phyloP scores from a whole-genome alignment of 2,797 vertebrate genomes.

The Liparis tanakae region DNA sequence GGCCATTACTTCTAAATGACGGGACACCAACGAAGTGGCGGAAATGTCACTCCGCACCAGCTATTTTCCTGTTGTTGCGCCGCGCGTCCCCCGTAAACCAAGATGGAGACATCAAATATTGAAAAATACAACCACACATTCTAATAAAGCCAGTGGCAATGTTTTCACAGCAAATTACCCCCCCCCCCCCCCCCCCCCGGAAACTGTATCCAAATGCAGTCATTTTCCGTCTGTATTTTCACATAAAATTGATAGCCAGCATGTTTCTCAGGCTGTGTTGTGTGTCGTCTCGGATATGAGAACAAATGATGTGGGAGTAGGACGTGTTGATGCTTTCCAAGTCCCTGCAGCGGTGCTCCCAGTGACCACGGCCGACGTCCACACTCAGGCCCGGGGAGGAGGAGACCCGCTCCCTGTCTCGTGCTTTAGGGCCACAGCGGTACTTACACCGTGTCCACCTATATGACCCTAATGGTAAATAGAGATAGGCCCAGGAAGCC shows the following conservation, averaged over 20 bases:
- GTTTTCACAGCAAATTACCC: conserved; percentile 69
- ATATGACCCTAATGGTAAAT: conserved; percentile 61
- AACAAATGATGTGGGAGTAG: conserved; percentile 48
- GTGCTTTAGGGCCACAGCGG: conserved; percentile 51
- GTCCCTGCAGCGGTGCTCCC: conserved; percentile 39
- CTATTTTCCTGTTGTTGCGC: conserved; percentile 75
- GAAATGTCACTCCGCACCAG: conserved; percentile 69
- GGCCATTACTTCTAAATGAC: conserved; percentile 86
- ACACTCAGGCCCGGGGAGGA: conserved; percentile 44
- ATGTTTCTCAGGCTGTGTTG: conserved; percentile 55
- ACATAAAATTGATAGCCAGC: conserved; percentile 68
- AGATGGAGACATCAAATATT: conserved; percentile 59
- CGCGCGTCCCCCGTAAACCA: conserved; percentile 50
- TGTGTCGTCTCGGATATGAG: conserved; percentile 31
- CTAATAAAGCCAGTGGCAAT: conserved; percentile 65
- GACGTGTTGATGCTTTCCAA: conserved; percentile 45
- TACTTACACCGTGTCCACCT: conserved; percentile 63
- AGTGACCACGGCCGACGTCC: conserved; percentile 22
- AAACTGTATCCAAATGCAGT: conserved; percentile 69
- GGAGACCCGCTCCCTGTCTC: conserved; percentile 45
- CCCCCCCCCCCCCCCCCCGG: neutral
- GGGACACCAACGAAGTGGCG: conserved; percentile 76
- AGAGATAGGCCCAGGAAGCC: conserved; percentile 58
- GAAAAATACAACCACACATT: conserved; percentile 38
- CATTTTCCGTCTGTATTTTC: conserved; percentile 72